Percentiles rank a stretch among this genome's conserved stretches.
Evolutionary conservation across 2,797 vertebrate species (phyloP).

Genomic region (Acrossocheilus fasciatus): DNA sequence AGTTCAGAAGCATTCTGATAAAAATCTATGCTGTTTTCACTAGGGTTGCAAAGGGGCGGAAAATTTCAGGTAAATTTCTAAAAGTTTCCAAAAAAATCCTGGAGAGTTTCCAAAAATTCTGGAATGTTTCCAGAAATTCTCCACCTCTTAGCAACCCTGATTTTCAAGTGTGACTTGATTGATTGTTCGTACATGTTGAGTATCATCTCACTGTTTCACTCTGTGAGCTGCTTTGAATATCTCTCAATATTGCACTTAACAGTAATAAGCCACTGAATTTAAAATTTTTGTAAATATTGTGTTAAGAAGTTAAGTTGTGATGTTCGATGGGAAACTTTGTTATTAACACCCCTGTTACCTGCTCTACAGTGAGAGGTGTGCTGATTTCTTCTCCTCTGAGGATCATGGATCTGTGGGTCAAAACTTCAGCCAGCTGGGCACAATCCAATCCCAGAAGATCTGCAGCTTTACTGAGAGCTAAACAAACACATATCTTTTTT

Average conservation of each 20-base stretch:
- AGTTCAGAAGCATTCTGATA: not conserved
- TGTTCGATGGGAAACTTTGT: not conserved
- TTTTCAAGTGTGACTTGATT: not conserved
- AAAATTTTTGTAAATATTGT: not conserved
- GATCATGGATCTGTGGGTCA: constrained; percentile 97
- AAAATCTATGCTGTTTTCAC: not conserved
- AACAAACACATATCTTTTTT: not conserved
- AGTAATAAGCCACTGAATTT: not conserved
- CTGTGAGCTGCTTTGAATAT: not conserved
- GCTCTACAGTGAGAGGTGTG: constrained; percentile 93
- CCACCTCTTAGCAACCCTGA: not conserved
- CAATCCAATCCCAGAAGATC: constrained; percentile 93
- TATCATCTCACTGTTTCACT: not conserved
- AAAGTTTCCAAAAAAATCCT: not conserved
- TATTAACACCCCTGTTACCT: constrained; percentile 76
- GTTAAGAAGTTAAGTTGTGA: not conserved
- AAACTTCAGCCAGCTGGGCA: constrained; percentile 87
- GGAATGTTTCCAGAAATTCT: not conserved
- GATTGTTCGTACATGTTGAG: not conserved
- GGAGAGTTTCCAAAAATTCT: not conserved
- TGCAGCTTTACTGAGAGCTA: constrained; percentile 87
- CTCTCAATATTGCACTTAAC: not conserved
- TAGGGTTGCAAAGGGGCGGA: not conserved
- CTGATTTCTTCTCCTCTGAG: constrained; percentile 97
- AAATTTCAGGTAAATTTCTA: not conserved